Base-by-base conservation (phyloP, 1,140 invertebrate genomes). In the Babylonia areolata region DNA sequence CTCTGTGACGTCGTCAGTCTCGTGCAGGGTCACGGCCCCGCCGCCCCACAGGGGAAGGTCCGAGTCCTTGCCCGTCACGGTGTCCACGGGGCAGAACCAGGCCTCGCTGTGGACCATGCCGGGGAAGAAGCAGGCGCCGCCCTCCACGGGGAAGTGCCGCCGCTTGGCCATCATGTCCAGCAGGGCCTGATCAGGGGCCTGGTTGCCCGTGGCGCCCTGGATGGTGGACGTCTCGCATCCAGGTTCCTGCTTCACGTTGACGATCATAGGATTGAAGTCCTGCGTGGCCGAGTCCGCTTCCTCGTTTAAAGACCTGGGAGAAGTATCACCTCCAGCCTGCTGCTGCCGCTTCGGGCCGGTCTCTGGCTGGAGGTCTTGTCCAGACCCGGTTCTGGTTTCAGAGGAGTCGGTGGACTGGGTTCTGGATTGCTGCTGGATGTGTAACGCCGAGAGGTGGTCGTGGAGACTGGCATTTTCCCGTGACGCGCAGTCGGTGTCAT, bases 1-100 rank as follows among this genome's bases (percentile, higher is more conserved):
- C 17, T 77, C 58, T 39, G 85, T 51, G 31, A 78, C 69, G 82
- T 86, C 85, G 15, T 77, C 75, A 2, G 23, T 6, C 20, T 77
- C 75, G 35, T 1, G 75, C 35, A 40, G 20, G 35, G 35, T 28
- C 35, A 35, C 9, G 17, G 33, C 75, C 35, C 3, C 37, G 23
- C 17, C 75, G 37, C 2, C 17, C 75, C 35, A 39, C 75, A 40
- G 35, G 6, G 20, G 6, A 11, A 3, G 75, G 20, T 77, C 37
- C 28, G 58, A 64, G 58, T 64, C 28, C 58, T 6, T 64, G 58
- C 20, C 28, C 15, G 28, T 23, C 58, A 12, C 58, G 28, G 28
- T 64, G n/a, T n/a, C n/a, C n/a, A n/a, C n/a, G 15, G 20, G 15
- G 15, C 20, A n/a, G 58, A 0, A 64, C 58, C 58, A 64, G 15